Evolutionary conservation across 2,888 invertebrate species (phyloP).

Genomic region (Ormyrus rosae): DNA sequence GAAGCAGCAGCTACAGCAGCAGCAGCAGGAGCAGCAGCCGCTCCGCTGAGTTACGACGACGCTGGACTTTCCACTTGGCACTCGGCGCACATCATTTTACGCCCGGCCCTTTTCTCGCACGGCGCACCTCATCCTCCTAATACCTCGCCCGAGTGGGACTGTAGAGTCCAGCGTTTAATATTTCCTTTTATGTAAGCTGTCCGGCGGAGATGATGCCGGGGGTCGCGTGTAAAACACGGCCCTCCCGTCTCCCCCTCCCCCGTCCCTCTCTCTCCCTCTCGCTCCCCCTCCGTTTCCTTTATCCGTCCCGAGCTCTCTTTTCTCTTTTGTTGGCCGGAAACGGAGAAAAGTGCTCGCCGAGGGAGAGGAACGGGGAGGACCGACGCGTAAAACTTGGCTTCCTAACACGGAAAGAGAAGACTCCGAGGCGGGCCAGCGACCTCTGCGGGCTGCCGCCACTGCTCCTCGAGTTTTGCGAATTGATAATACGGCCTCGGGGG

Average conservation of each 20-base stretch:
- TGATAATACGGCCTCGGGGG: background rate
- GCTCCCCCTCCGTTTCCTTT: background rate
- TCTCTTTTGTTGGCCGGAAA: background rate
- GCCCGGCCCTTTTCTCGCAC: conserved; percentile 24
- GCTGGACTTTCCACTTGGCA: conserved; percentile 68
- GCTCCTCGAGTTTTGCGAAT: background rate
- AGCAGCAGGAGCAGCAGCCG: background rate
- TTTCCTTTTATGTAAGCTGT: conserved; percentile 19
- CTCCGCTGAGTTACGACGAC: conserved; percentile 51
- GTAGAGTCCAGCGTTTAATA: conserved; percentile 67
- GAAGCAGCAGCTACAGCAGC: too few species aligned
- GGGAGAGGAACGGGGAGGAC: conserved; percentile 11
- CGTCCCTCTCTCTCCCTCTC: background rate
- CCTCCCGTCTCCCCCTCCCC: background rate
- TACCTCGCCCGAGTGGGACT: conserved; percentile 68
- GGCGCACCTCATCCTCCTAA: background rate
- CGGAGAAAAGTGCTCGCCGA: background rate
- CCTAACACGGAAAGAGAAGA: conserved; percentile 56
- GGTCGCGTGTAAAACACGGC: conserved; percentile 16
- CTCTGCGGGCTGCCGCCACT: background rate
- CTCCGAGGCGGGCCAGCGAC: conserved; percentile 21
- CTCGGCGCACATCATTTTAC: conserved; percentile 58
- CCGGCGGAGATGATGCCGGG: background rate
- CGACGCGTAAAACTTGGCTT: conserved; percentile 57
- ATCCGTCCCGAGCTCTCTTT: background rate